Percentiles rank a stretch among this genome's conserved stretches.
These are phyloP conservation scores for Labeo calbasu DNA, from an alignment of 2,797 vertebrate genomes.

Conservation along the genomic window DNA sequence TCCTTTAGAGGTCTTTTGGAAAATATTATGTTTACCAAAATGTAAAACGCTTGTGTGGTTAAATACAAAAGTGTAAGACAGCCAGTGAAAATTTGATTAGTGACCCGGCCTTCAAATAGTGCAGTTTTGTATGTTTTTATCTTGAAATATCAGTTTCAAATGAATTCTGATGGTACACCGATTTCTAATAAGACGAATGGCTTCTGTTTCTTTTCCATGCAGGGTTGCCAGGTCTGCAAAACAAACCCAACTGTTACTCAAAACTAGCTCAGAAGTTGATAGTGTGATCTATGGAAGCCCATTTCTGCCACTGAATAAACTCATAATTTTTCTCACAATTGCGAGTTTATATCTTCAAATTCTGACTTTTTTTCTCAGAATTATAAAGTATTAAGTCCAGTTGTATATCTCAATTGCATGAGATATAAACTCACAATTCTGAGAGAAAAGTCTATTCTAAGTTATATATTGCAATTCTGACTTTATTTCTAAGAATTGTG, in stretches of 20 bases:
- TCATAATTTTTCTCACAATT: no score
- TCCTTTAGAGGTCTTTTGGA: background rate
- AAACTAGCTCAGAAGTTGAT: no score
- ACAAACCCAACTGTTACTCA: background rate
- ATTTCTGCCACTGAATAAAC: no score
- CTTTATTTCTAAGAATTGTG: no score
- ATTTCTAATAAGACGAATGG: background rate
- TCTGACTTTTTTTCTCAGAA: no score
- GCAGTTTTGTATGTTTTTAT: background rate
- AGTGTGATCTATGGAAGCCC: no score
- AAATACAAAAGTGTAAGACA: background rate
- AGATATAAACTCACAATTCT: no score
- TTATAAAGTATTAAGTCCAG: no score
- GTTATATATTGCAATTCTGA: no score
- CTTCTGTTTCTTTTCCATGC: background rate
- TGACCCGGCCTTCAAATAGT: background rate
- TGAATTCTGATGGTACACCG: background rate
- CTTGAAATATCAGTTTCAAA: background rate
- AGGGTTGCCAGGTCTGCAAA: background rate
- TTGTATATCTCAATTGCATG: no score
- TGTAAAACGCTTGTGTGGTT: background rate
- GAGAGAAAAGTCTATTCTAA: no score
- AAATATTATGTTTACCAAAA: background rate
- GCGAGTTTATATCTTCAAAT: no score
- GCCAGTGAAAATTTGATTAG: background rate